Evolutionary conservation across 2,113 vertebrate genomes (phyloP), one percentile per base, ranked within the genome.

Genomic region (Anser brachyrhynchus): DNA sequence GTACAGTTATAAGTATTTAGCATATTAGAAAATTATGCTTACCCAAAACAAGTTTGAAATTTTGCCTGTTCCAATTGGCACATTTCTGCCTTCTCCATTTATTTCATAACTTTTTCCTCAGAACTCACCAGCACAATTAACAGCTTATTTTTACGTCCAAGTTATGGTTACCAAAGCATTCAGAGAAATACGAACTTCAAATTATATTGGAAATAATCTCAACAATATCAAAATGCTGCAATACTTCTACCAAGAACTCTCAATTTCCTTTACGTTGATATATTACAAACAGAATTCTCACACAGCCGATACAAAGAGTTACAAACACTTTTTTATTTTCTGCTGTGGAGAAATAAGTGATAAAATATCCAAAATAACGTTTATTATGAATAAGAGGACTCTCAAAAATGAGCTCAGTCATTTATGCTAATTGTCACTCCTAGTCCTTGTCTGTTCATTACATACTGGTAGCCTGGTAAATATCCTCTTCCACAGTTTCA

Each of bases 361-460:
- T 79, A 88, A 90, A 81, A 26, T 37, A 58, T 31, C 22, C 84
- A 95, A 93, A 92, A 89, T 43, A 71, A 64, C 17, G 25, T 66
- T 93, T 90, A 57, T 61, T 70, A 65, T 49, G 17, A 92, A 71
- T 66, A 77, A 71, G 29, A 90, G 35, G 43, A 71, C 80, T 75
- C 75, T 92, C 22, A 62, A n/a, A 84, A 93, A 83, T 15, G 0
- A 92, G 69, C 59, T 81, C 64, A 31, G n/a, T 77, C 49, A 80
- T 90, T 94, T 82, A 70, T 66, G 16, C 59, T 87, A 92, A 93
- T 23, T 93, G 73, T 71, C 59, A 84, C 43, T 90, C 52, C 73
- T 43, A 78, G 62, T 55, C 55, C 64, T 57, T 82, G 46, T 19
- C 79, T 93, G 66, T 77, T 95, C 74, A 84, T 75, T 75, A 59